A percentile compares a stretch with the other conserved stretches of the same genome.
These are phyloP conservation scores for Nycticryphes semicollaris DNA, from an alignment of 2,113 vertebrate species.

Conservation along the genomic window DNA sequence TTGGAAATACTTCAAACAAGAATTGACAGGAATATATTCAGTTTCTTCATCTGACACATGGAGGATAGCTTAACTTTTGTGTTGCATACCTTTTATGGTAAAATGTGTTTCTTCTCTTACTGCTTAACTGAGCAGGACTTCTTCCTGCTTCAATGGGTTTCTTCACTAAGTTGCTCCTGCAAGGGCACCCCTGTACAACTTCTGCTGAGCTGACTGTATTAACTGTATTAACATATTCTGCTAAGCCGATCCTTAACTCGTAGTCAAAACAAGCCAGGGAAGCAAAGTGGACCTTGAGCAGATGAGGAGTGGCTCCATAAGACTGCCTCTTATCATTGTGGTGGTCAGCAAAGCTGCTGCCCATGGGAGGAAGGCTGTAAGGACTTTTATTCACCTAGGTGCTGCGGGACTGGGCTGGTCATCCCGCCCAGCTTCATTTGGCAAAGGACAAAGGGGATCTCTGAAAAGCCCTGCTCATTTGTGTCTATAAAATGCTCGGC, in stretches of 20 bases:
- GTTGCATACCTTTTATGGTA: conserved; percentile 21
- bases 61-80: conserved; percentile 5
- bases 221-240: no score
- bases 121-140: background rate
- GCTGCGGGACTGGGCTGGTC: background rate
- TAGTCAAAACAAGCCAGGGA: background rate
- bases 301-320: background rate
- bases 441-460: background rate
- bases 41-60: conserved; percentile 27
- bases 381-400: background rate
- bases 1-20: conserved; percentile 36
- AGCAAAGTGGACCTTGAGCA: background rate
- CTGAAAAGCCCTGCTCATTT: background rate
- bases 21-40: conserved; percentile 35
- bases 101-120: conserved; percentile 9
- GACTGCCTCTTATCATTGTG: rapidly evolving
- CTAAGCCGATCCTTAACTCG: background rate
- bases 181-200: background rate
- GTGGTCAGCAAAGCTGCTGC: background rate
- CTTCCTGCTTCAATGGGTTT: background rate
- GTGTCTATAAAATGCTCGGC: background rate
- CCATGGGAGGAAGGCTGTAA: background rate
- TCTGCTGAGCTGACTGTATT: background rate
- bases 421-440: background rate
- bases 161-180: background rate